Base-by-base conservation (phyloP, 2,888 invertebrate species). In the Pristionchus japonicus region DNA sequence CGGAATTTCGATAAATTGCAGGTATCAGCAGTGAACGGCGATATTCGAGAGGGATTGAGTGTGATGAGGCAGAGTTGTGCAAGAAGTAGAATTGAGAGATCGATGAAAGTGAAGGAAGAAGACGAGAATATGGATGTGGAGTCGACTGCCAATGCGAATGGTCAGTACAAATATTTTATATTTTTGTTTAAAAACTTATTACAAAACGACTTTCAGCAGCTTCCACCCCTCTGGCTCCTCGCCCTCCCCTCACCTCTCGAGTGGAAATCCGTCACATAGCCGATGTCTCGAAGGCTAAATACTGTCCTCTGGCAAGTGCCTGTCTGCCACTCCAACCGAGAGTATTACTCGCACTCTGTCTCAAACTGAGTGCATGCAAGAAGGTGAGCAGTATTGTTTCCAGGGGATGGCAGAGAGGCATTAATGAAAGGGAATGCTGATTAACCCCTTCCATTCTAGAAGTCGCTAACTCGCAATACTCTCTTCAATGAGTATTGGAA, bases 241-340 rank as follows among this genome's bases (percentile, higher is more conserved):
- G 1, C 40, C 40, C 40, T 31, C 31, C 82, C n/a, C 11, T 43
- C n/a, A 37, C 43, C 40, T n/a, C 77, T 31, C 20, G 37, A n/a
- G 40, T 70, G 61, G 85, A 77, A 84, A 23, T 86, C 43, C 40
- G 77, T 49, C 40, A 27, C 61, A 43, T 57, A 57, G 57, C 57
- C n/a, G 57, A 57, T 57, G 57, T 57, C n/a, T 83, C 52, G 27
- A 70, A 31, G 15, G 37, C 43, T 31, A n/a, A 34, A n/a, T 57
- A 89, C 49, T 43, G 52, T 34, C 74, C 87, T 43, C 37, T 86
- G 23, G 88, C 92, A 6, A 89, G 93, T 61, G 90, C 93, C 27
- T 85, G 89, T 37, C 90, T 94, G 83, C 94, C 94, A 17, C 89
- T 91, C 0, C 92, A 92, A 64, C 90, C 91, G 1, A 86, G 90